phyloP scores from a whole-genome alignment of 1,140 invertebrate genomes.

The Lucilia sericata region DNA sequence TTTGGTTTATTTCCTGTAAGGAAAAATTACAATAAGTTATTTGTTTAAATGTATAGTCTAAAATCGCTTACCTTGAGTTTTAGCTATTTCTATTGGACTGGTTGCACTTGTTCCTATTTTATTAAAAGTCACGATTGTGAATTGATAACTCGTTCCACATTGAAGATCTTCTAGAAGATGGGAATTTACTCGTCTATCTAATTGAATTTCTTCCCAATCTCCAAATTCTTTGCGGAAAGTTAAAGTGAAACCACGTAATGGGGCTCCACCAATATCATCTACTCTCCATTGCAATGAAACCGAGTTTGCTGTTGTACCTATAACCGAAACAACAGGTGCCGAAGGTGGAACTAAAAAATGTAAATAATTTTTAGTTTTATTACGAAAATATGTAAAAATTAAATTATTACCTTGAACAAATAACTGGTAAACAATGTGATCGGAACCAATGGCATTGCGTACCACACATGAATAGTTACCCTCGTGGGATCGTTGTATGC shows the following conservation, averaged over 20 bases:
- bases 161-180: conserved; percentile 74
- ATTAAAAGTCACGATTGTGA: conserved; percentile 77
- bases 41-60: background rate
- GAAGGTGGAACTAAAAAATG: conserved; percentile 73
- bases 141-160: conserved; percentile 80
- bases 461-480: conserved; percentile 77
- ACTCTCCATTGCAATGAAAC: conserved; percentile 78
- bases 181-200: conserved; percentile 74
- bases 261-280: conserved; percentile 75
- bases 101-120: conserved; percentile 78
- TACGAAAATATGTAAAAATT: background rate
- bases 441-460: conserved; percentile 73
- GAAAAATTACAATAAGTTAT: conserved; percentile 57
- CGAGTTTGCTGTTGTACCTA: conserved; percentile 75
- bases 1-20: conserved; percentile 72
- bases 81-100: conserved; percentile 72
- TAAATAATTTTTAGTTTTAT: conserved; percentile 17
- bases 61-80: conserved; percentile 70
- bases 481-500: conserved; percentile 72
- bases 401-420: conserved; percentile 70
- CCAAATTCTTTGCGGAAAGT: conserved; percentile 74
- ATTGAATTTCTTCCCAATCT: conserved; percentile 73
- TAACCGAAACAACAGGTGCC: conserved; percentile 75
- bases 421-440: conserved; percentile 74
- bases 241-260: conserved; percentile 74